phyloP scores from a whole-genome alignment of 2,888 invertebrate genomes.

The Dolichopus griseipennis region DNA sequence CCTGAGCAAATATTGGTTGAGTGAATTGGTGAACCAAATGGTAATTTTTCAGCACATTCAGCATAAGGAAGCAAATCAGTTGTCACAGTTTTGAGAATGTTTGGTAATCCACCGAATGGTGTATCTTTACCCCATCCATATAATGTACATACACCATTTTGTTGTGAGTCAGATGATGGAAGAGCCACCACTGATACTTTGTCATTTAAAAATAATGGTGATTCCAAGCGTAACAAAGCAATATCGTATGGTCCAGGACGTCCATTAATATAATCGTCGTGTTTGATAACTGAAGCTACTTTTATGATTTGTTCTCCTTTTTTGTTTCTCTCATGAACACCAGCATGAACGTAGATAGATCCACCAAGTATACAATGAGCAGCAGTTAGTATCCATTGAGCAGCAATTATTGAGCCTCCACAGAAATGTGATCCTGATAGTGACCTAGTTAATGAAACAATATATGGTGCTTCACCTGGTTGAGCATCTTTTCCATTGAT shows the following conservation, averaged over 20 bases:
- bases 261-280: constrained; percentile 32
- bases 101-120: constrained; percentile 27
- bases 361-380: constrained; percentile 31
- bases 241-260: constrained; percentile 47
- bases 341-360: constrained; percentile 38
- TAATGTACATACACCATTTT: constrained; percentile 16
- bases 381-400: constrained; percentile 38
- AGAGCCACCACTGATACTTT: constrained; percentile 14
- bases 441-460: constrained; percentile 36
- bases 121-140: constrained; percentile 34
- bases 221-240: constrained; percentile 41
- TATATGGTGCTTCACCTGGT: constrained; percentile 42
- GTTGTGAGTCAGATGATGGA: constrained; percentile 15
- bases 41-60: constrained; percentile 26
- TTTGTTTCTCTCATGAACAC: constrained; percentile 33
- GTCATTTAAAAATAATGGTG: constrained; percentile 28
- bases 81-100: constrained; percentile 30
- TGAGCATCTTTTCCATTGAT: constrained; percentile 36
- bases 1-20: constrained; percentile 33
- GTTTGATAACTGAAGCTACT: constrained; percentile 29
- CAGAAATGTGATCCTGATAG: constrained; percentile 32
- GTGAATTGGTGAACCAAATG: constrained; percentile 23
- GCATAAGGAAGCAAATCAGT: constrained; percentile 26
- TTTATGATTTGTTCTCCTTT: constrained; percentile 27
- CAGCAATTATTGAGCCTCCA: constrained; percentile 39